These are phyloP conservation scores for Callithrix jacchus DNA, from an alignment of 2,113 vertebrate genomes.

Conservation along the genomic window DNA sequence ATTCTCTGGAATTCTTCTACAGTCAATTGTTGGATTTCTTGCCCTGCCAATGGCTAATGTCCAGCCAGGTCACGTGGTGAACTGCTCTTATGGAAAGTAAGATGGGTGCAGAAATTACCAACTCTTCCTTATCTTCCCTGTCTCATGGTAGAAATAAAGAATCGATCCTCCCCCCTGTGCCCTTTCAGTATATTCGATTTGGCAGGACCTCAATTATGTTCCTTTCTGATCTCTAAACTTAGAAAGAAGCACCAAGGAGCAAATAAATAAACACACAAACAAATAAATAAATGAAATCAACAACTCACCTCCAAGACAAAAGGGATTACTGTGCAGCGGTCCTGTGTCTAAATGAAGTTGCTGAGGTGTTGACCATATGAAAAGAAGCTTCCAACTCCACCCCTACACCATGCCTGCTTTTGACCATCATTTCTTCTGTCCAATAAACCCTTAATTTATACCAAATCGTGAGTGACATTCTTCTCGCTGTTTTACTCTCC, in stretches of 20 bases:
- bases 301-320: background rate
- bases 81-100: too few relatives aligned
- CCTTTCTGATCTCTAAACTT: background rate
- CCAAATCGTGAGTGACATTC: too few relatives aligned
- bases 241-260: fast-evolving
- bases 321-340: fast-evolving
- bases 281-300: background rate
- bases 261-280: background rate
- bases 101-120: background rate
- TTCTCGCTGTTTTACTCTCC: background rate
- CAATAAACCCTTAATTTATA: background rate
- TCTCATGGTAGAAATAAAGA: background rate
- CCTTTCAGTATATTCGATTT: too few relatives aligned
- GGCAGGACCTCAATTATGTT: fast-evolving
- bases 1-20: background rate
- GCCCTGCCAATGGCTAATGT: too few relatives aligned
- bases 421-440: background rate
- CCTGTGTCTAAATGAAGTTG: fast-evolving
- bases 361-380: background rate
- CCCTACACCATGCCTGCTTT: too few relatives aligned
- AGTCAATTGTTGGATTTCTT: fast-evolving
- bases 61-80: background rate
- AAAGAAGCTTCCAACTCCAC: fast-evolving
- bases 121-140: background rate
- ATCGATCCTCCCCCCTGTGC: fast-evolving